A percentile compares a stretch with the other conserved stretches of the same genome.
phyloP scores from a whole-genome alignment of 2,113 vertebrate species.

The Ailuropoda melanoleuca region DNA sequence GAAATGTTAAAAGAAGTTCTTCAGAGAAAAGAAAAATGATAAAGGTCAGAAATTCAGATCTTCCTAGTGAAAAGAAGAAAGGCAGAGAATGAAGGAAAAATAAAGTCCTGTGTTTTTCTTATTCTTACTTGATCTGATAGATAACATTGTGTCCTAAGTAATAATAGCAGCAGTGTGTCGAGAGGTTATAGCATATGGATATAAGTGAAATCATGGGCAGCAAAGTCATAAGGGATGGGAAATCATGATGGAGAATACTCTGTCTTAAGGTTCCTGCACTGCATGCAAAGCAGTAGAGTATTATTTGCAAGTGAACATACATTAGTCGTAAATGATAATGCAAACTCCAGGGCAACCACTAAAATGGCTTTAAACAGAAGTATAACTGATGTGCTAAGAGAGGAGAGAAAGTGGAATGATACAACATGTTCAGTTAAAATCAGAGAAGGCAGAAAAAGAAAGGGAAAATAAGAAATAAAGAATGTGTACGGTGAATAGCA shows the following conservation, averaged over 20 bases:
- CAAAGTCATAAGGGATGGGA: background rate
- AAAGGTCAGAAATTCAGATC: background rate
- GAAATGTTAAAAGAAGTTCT: background rate
- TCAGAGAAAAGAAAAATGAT: background rate
- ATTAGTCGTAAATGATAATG: background rate
- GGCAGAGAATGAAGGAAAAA: background rate
- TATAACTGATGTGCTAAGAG: background rate
- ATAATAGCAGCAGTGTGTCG: background rate
- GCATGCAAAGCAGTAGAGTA: background rate
- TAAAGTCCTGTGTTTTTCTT: background rate
- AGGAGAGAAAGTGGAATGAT: background rate
- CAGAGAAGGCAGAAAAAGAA: background rate
- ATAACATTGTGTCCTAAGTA: background rate
- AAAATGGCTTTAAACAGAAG: background rate
- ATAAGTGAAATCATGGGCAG: background rate
- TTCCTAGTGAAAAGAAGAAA: background rate
- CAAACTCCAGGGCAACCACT: background rate
- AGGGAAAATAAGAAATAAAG: background rate
- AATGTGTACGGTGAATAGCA: background rate
- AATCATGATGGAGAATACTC: no score
- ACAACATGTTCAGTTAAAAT: background rate
- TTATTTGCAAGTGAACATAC: background rate
- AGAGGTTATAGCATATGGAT: background rate
- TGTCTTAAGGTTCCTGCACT: background rate
- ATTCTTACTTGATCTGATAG: background rate